These are phyloP conservation scores for Siniperca undulata DNA, from an alignment of 2,797 vertebrate species.

Conservation along the genomic window DNA sequence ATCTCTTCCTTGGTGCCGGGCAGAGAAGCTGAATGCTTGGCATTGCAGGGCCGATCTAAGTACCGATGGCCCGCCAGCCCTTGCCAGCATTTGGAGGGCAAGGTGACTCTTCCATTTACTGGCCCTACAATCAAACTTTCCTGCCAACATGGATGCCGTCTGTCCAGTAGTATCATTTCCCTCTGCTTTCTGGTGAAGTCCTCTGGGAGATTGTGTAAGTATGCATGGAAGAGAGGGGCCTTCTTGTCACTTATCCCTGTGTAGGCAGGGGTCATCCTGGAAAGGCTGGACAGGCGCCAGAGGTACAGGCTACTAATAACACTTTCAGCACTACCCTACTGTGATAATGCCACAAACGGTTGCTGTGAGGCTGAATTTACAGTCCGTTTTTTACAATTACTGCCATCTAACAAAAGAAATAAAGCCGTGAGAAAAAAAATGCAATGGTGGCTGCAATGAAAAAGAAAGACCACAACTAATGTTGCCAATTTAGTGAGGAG, in stretches of 20 bases:
- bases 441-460: not conserved
- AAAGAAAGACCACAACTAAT: conserved; percentile 65
- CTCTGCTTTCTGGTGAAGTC: conserved; percentile 35
- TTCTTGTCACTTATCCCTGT: conserved; percentile 37
- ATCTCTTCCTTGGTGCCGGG: conserved; percentile 64
- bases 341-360: conserved; percentile 61
- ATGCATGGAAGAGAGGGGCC: not conserved
- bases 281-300: conserved; percentile 38
- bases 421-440: conserved; percentile 56
- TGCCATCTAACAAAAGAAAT: conserved; percentile 67
- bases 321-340: conserved; percentile 52
- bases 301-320: conserved; percentile 55
- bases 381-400: conserved; percentile 52
- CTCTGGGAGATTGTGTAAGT: conserved; percentile 26
- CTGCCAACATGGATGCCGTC: conserved; percentile 62
- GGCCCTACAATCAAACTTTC: conserved; percentile 56
- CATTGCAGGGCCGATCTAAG: conserved; percentile 60
- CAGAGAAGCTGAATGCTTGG: conserved; percentile 55
- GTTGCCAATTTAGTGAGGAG: conserved; percentile 69
- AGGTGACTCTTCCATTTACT: conserved; percentile 77
- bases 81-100: conserved; percentile 79
- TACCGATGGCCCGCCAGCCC: conserved; percentile 63
- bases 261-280: conserved; percentile 33
- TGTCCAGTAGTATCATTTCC: conserved; percentile 43
- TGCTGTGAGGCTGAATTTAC: conserved; percentile 60